A percentile compares a stretch with the other conserved stretches of the same genome.
Evolutionary conservation across 2,888 invertebrate genomes (phyloP).

Genomic region (Limenitis camilla): DNA sequence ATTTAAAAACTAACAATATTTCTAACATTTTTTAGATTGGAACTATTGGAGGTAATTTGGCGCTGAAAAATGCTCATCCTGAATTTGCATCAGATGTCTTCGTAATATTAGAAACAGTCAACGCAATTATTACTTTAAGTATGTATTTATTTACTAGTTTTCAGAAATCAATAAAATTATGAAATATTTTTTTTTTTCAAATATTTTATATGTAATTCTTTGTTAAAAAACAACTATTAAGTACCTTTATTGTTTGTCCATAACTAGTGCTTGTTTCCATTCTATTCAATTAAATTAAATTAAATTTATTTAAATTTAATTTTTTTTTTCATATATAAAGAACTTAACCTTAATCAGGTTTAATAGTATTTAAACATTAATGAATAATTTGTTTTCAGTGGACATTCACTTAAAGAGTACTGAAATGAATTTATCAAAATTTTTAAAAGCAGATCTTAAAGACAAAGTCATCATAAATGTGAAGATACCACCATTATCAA

Average conservation of each 20-base stretch:
- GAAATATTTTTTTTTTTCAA: too few relatives aligned
- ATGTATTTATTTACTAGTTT: constrained; percentile 20
- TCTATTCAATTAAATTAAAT: too few relatives aligned
- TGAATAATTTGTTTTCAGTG: constrained; percentile 37
- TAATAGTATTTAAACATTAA: too few relatives aligned
- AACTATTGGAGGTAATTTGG: constrained; percentile 81
- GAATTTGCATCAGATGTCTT: constrained; percentile 85
- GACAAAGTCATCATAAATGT: constrained; percentile 61
- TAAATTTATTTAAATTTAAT: not conserved
- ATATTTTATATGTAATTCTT: too few relatives aligned
- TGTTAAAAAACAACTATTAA: too few relatives aligned
- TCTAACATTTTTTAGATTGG: constrained; percentile 70
- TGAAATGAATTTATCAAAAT: constrained; percentile 44
- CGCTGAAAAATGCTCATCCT: constrained; percentile 77
- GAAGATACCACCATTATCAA: constrained; percentile 58
- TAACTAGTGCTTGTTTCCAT: not conserved
- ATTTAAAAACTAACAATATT: too few relatives aligned
- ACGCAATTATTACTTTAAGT: constrained; percentile 72
- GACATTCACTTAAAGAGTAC: constrained; percentile 32
- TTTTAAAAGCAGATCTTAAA: constrained; percentile 53
- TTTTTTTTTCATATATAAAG: not conserved
- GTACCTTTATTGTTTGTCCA: too few relatives aligned
- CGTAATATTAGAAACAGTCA: constrained; percentile 76
- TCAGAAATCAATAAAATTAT: too few relatives aligned
- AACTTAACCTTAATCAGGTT: not conserved